Base-by-base conservation (phyloP, 1,140 invertebrate species). In the Drosophila ananassae region DNA sequence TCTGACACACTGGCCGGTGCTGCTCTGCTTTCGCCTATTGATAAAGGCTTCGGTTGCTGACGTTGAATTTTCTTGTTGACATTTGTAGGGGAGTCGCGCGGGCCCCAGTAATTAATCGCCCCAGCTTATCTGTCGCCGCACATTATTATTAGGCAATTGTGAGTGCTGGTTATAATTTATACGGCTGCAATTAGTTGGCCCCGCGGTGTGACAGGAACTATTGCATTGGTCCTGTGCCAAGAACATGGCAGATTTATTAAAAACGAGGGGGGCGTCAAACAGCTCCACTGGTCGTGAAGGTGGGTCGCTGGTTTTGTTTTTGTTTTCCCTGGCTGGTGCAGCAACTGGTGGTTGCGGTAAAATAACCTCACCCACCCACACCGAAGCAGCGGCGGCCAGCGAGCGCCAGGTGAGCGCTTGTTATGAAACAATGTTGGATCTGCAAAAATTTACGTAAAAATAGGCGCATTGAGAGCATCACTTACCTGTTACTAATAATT, bases 161-260 rank as follows among this genome's bases (percentile, higher is more conserved):
- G 60, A 75, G 53, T 37, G 71, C 34, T 62, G 50, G 53, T 55
- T 74, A 66, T 74, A 66, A 83, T 82, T 84, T 66, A 83, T 84
- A 64, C 44, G 51, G 12, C 54, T 67, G 79, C 60, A 76, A 84
- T 83, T 84, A 76, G 80, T 79, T 72, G 76, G 47, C 64, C 12
- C 51, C 32, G 34, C 53, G 24, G 24, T 32, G 22, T 72, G 68
- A 72, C 68, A 60, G 67, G 47, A 58, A 67, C 47, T 52, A 52
- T 44, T 47, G 22, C 57, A 52, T 34, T 82, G 79, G 66, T 72
- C 61, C 73, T 79, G 44, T 79, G 79, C 73, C 80, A 82, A 46
- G 44, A 60, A 60, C 41, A 59, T 73, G 39, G 21, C n/a, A 52
- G 17, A 56, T 32, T 56, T 64, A 60, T 68, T 56, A n/a, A 28